Conservation (phyloP, 1,140 invertebrate species). For the Armadillidium nasatum region DNA sequence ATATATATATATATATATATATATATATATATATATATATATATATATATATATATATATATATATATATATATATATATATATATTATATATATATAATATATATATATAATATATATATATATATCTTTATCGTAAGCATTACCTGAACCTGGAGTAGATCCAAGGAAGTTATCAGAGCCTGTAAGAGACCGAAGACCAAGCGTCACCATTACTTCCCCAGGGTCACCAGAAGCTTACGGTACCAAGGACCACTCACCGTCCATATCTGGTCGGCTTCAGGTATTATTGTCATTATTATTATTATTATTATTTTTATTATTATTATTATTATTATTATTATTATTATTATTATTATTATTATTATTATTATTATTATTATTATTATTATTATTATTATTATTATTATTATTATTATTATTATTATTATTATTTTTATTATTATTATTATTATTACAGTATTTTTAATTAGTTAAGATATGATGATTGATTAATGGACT, state of each 20-base stretch:
- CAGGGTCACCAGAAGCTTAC: constrained; percentile 68
- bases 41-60: not conserved
- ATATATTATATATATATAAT: not conserved
- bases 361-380: no score
- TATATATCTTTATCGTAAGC: not conserved
- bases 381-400: no score
- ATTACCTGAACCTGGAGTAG: constrained; percentile 21
- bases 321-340: no score
- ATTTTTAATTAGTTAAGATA: no score
- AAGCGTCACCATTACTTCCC: constrained; percentile 78
- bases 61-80: not conserved
- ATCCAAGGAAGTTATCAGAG: constrained; percentile 37
- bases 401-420: no score
- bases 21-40: constrained; percentile 20
- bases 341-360: no score
- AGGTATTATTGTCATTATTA: constrained; percentile 47
- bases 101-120: not conserved
- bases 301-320: no score
- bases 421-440: no score
- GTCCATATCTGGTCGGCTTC: constrained; percentile 63
- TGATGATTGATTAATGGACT: no score
- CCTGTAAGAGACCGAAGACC: constrained; percentile 59
- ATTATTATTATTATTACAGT: no score
- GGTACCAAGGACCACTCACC: constrained; percentile 53
- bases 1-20: constrained; percentile 17